phyloP scores from a whole-genome alignment of 2,888 invertebrate genomes.

The Apocheima hispidaria region DNA sequence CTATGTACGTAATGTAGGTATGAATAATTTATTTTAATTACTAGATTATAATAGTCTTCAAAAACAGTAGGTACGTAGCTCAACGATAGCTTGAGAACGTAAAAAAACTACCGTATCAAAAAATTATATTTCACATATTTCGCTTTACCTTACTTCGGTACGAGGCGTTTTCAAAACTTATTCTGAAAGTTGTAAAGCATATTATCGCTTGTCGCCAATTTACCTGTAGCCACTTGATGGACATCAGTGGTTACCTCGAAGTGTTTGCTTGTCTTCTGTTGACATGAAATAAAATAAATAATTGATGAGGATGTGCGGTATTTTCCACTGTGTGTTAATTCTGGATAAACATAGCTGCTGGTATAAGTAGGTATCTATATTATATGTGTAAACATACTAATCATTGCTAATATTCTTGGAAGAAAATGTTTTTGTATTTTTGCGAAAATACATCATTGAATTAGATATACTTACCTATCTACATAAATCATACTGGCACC shows the following conservation, averaged over 20 bases:
- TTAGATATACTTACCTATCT: no score
- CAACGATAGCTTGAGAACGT: not conserved
- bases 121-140: not conserved
- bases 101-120: not conserved
- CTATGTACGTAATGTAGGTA: not conserved
- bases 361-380: conserved; percentile 11
- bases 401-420: conserved; percentile 25
- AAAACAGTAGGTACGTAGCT: not conserved
- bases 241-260: conserved; percentile 13
- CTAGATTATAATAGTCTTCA: not conserved
- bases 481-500: no score
- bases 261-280: conserved; percentile 26
- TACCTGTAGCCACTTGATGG: not conserved
- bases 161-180: not conserved
- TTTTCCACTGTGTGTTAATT: conserved; percentile 27
- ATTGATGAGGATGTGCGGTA: conserved; percentile 15
- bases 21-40: conserved; percentile 1
- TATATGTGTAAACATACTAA: conserved; percentile 23
- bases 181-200: not conserved
- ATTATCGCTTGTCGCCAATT: not conserved
- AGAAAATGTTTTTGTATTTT: conserved; percentile 18
- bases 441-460: conserved; percentile 1
- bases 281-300: conserved; percentile 31
- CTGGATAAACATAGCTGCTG: conserved; percentile 13
- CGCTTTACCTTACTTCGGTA: not conserved